Evolutionary conservation across 2,888 invertebrate genomes (phyloP).

Genomic region (Agrotis puta): DNA sequence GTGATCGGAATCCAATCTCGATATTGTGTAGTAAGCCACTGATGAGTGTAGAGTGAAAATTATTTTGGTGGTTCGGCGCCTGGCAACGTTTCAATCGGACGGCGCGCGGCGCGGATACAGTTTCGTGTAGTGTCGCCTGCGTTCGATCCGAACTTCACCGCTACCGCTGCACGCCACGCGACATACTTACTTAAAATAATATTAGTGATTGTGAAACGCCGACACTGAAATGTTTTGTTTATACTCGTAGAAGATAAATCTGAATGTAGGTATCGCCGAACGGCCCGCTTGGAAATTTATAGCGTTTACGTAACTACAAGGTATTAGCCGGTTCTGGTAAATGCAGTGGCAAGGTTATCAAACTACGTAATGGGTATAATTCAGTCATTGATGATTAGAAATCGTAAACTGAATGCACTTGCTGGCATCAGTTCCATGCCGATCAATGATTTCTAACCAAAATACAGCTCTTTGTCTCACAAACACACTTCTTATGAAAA

Average conservation of each 20-base stretch:
- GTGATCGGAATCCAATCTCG: constrained; percentile 70
- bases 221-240: constrained; percentile 67
- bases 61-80: constrained; percentile 86
- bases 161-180: constrained; percentile 65
- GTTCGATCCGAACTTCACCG: constrained; percentile 73
- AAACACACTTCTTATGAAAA: constrained; percentile 7
- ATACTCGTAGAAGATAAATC: constrained; percentile 54
- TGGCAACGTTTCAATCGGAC: constrained; percentile 85
- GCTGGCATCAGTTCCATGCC: constrained; percentile 49
- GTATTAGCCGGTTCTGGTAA: constrained; percentile 45
- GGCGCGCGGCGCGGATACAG: constrained; percentile 66
- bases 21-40: constrained; percentile 72
- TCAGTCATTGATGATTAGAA: constrained; percentile 52
- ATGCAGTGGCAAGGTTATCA: constrained; percentile 53
- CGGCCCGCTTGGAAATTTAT: constrained; percentile 51
- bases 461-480: constrained; percentile 32
- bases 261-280: constrained; percentile 48
- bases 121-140: constrained; percentile 77
- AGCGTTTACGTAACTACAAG: constrained; percentile 46
- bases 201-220: constrained; percentile 75
- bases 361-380: constrained; percentile 47
- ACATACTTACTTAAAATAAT: constrained; percentile 80
- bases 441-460: constrained; percentile 24
- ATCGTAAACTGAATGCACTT: constrained; percentile 47
- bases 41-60: constrained; percentile 83